Base-by-base conservation (phyloP, 2,113 vertebrate species). In the Prunella himalayana region DNA sequence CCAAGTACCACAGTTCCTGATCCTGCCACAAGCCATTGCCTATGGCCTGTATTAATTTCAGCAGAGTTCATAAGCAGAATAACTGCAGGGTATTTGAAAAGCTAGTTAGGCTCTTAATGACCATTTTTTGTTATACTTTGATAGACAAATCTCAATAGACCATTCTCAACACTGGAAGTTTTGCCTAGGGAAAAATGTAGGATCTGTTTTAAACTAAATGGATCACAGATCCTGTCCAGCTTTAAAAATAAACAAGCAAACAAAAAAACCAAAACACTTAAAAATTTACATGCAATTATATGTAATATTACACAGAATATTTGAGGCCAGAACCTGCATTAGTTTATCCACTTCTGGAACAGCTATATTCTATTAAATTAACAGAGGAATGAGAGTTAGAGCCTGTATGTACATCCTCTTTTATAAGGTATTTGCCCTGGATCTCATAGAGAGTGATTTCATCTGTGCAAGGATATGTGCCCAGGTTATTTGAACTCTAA, bases 81-180 rank as follows among this genome's bases (percentile, higher is more conserved):
- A 86, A 95, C 86, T 92, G 64, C 80, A 86, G 88, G 93, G 57
- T 92, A 93, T 96, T 88, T 88, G 86, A 53, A 96, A 92, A 96
- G 57, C 69, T 81, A 75, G 69, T 86, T 64, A 84, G 69, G 60
- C 57, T 88, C 49, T 61, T 91, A 79, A 92, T 64, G 75, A 86
- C 64, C 39, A 64, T 39, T 92, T 94, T 94, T 64, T 82, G 25
- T 77, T 77, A 70, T 53, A 25, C 68, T 90, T 93, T 92, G 85
- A 86, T 59, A 93, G 92, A 80, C 49, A 92, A 82, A 83, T 85
- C 72, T 83, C 79, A 56, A 37, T 17, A 49, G 84, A 90, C 72
- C 33, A 44, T 88, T 81, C 47, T 54, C 76, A 86, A 63, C 31
- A 63, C 24, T 42, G 41, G 11, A 88, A 92, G 18, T 86, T 86